These are phyloP conservation scores for Aldabrachelys gigantea DNA, from an alignment of 2,113 vertebrate species.

Conservation along the genomic window DNA sequence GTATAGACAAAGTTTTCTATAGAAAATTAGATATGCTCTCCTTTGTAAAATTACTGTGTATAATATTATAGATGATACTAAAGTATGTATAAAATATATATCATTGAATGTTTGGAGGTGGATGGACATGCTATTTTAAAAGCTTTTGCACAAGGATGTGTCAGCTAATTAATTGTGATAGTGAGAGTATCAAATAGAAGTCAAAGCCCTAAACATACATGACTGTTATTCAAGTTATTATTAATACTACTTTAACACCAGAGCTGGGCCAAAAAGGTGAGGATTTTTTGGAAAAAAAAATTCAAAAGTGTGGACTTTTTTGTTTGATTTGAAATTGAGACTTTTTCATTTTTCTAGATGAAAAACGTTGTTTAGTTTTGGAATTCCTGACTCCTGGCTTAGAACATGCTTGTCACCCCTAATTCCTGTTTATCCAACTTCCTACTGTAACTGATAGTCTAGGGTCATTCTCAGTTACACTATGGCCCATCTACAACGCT, in stretches of 20 bases:
- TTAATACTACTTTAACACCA: neutral
- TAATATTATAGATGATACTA: neutral
- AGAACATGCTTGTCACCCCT: neutral
- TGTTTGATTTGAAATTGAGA: neutral
- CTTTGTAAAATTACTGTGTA: neutral
- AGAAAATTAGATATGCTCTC: neutral
- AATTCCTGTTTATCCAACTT: neutral
- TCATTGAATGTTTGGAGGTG: neutral
- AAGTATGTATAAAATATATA: neutral
- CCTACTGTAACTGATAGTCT: neutral
- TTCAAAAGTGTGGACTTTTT: neutral
- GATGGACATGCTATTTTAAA: neutral
- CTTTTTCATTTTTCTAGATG: neutral
- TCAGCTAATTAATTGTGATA: neutral
- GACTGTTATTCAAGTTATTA: rapidly evolving
- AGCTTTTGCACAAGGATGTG: neutral
- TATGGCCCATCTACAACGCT: too few species aligned
- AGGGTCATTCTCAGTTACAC: neutral
- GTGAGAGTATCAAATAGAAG: neutral
- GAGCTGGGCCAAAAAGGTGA: neutral
- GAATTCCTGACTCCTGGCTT: neutral
- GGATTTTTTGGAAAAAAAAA: neutral
- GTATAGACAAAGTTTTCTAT: neutral
- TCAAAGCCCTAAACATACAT: rapidly evolving
- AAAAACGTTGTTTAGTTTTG: neutral